Conservation (phyloP, 2,113 vertebrate species). For the rabbit (Oryctolagus cuniculus) region DNA sequence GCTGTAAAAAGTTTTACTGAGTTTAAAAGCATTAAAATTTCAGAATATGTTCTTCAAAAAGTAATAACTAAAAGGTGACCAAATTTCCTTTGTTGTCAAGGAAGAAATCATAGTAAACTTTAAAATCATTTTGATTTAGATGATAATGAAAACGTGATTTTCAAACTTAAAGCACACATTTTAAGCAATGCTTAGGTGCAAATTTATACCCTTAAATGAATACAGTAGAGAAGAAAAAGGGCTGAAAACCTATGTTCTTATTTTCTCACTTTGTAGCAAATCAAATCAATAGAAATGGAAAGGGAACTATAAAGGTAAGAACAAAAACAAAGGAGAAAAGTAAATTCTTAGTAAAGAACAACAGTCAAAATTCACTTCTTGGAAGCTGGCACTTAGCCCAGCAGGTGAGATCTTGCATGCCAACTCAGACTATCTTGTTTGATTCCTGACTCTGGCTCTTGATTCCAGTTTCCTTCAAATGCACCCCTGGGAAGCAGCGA, state of each 20-base stretch:
- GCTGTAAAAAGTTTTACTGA: not conserved
- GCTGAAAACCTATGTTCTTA: not conserved
- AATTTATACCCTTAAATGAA: not conserved
- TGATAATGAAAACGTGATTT: not conserved
- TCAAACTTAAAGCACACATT: not conserved
- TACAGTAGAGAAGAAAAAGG: not conserved
- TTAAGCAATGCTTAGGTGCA: not conserved
- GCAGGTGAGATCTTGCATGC: too few relatives aligned
- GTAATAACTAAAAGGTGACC: not conserved
- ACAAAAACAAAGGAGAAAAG: slow-evolving; percentile 22
- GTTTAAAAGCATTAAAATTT: not conserved
- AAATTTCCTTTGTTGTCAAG: not conserved
- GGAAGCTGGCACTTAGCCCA: too few relatives aligned
- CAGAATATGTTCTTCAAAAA: not conserved
- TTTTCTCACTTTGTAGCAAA: not conserved
- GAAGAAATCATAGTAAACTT: not conserved
- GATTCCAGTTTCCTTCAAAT: too few relatives aligned
- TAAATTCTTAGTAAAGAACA: not conserved
- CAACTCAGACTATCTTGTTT: too few relatives aligned
- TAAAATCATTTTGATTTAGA: not conserved
- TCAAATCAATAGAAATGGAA: slow-evolving; percentile 17
- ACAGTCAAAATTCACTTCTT: not conserved
- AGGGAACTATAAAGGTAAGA: not conserved
- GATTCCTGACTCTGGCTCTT: too few relatives aligned
- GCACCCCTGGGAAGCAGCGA: too few relatives aligned